phyloP scores from a whole-genome alignment of 1,140 invertebrate genomes.

The Tetranychus urticae region DNA sequence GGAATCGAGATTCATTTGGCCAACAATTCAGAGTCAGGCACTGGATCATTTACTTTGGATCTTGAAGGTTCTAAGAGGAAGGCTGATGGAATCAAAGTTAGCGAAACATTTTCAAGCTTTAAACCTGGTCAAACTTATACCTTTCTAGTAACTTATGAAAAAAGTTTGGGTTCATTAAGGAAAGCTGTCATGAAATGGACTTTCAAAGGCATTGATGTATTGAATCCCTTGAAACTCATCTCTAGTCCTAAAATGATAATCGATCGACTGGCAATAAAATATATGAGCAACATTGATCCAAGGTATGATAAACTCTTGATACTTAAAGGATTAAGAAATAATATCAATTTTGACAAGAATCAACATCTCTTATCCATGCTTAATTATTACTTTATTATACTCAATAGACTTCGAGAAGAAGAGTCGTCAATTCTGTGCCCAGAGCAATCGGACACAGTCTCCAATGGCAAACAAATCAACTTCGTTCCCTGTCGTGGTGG shows the following conservation, averaged over 20 bases:
- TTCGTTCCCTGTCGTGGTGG: too few relatives aligned
- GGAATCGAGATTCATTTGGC: not conserved
- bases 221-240: not conserved
- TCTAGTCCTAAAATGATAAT: not conserved
- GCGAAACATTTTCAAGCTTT: not conserved
- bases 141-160: not conserved
- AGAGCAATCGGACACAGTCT: constrained; percentile 22
- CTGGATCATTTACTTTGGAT: not conserved
- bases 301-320: too few relatives aligned
- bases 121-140: not conserved
- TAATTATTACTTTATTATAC: not conserved
- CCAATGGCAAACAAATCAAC: constrained; percentile 7
- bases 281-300: not conserved
- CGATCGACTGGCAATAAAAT: not conserved
- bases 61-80: not conserved
- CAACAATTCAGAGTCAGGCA: not conserved
- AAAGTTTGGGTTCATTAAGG: not conserved
- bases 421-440: not conserved
- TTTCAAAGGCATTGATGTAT: not conserved
- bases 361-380: not conserved
- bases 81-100: not conserved
- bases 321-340: too few relatives aligned
- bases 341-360: not conserved
- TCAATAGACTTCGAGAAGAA: too few relatives aligned
- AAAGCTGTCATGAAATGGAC: not conserved